Evolutionary conservation across 2,113 vertebrate genomes (phyloP).

Genomic region (Desmodus rotundus): DNA sequence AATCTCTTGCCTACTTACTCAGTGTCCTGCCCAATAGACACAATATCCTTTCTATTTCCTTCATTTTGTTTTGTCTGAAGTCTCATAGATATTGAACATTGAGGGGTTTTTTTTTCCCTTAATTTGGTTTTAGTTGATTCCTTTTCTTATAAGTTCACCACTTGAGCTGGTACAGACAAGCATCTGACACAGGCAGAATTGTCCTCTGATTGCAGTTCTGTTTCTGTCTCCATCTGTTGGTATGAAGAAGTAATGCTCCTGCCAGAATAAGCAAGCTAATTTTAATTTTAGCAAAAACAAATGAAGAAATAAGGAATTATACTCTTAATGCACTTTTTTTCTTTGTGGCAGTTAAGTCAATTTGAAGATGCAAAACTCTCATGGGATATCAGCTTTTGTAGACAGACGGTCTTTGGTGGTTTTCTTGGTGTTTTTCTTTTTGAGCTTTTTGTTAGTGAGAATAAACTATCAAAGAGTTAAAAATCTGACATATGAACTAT

Average conservation of each 20-base stretch:
- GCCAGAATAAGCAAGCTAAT: constrained; percentile 30
- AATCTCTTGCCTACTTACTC: not conserved
- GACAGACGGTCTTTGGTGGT: not conserved
- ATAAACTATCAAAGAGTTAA: constrained; percentile 33
- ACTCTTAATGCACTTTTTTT: constrained; percentile 16
- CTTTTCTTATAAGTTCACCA: not conserved
- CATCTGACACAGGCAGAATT: not conserved
- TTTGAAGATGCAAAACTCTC: constrained; percentile 3
- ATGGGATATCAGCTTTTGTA: not conserved
- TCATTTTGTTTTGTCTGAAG: constrained; percentile 11
- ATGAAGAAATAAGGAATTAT: constrained; percentile 40
- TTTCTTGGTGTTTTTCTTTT: not conserved
- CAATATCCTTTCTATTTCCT: not conserved
- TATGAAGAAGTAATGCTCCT: constrained; percentile 44
- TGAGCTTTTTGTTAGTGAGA: not conserved
- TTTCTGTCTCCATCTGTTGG: constrained; percentile 66
- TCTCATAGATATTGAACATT: constrained; percentile 11
- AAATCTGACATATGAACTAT: not conserved
- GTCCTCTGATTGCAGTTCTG: constrained; percentile 38
- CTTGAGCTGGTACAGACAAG: constrained; percentile 34
- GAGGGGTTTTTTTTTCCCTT: not conserved
- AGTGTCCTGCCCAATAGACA: not conserved
- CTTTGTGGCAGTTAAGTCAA: constrained; percentile 23
- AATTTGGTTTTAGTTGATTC: not conserved
- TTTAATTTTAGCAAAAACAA: constrained; percentile 59